Evolutionary conservation across 2,797 vertebrate species (phyloP), one percentile per base, ranked within the genome.

Genomic region (Leuciscus waleckii): DNA sequence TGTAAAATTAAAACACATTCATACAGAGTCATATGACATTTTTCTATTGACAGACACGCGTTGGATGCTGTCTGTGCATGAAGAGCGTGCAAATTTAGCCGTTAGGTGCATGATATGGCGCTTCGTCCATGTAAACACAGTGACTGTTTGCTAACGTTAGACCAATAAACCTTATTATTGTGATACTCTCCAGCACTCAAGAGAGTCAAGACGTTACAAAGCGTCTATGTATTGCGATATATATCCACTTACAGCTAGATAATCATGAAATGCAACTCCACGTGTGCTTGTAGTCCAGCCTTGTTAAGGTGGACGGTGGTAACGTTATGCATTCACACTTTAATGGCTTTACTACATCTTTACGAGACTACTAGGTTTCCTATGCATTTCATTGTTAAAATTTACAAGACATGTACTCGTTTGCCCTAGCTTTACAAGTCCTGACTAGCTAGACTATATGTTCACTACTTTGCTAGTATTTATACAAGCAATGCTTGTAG

Each of bases 1-100:
- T 94, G 95, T 96, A 95, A 92, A 92, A 71, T 90, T 9, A 69
- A 91, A 73, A 86, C 76, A 80, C 80, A 82, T 65, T 85, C 81
- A 67, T 37, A 79, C 7, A 56, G 7, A 26, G 5, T 5, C 5
- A 43, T 32, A 10, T 74, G 43, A 19, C 2, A 8, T 29, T 76
- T 68, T 79, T 61, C 13, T 32, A 4, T 46, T 63, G 10, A n/a
- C 67, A 65, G 19, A 69, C 37, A 9, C 23, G 39, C 39, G 7
- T 26, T 69, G n/a, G 67, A 49, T 79, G 37, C 46, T 69, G 83
- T 43, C 51, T 21, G 76, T 21, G 41, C n/a, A 21, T 61, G 84
- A 26, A 17, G 23, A 63, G 61, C 6, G 68, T 54, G 69, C 46
- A 13, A 19, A 11, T 67, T 10, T 63, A 35, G 37, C n/a, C 2